These are phyloP conservation scores for Noctua pronuba DNA, from an alignment of 2,888 invertebrate species.

Conservation along the genomic window DNA sequence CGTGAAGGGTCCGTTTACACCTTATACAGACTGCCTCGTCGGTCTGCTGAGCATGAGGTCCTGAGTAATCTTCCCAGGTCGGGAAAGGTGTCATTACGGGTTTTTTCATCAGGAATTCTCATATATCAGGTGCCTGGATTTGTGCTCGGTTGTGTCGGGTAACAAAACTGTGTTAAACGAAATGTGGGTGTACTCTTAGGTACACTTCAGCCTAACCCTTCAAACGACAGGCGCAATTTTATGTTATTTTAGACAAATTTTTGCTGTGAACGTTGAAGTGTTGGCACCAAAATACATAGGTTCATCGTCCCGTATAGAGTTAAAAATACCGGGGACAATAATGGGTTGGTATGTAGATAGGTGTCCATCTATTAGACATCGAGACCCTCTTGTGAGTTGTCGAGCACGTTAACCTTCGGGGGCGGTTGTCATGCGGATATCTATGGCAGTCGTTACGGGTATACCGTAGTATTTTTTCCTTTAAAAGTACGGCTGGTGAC, in stretches of 20 bases:
- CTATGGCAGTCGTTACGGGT: not conserved
- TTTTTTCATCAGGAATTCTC: not conserved
- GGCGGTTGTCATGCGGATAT: constrained; percentile 5
- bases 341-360: not conserved
- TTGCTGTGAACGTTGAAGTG: not conserved
- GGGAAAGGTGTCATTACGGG: not conserved
- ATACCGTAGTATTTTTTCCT: not conserved
- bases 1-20: no score
- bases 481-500: not conserved
- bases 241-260: not conserved
- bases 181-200: not conserved
- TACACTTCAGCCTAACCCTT: not conserved
- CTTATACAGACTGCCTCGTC: not conserved
- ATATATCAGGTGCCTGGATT: not conserved
- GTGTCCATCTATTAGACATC: not conserved
- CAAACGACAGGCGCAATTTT: not conserved
- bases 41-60: not conserved
- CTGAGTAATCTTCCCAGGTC: not conserved
- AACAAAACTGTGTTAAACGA: not conserved
- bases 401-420: not conserved
- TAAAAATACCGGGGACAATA: constrained; percentile 6
- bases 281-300: no score
- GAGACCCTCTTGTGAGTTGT: not conserved
- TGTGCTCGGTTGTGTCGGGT: not conserved
- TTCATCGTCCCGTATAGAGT: no score